Base-by-base conservation (phyloP, 1,140 invertebrate species). In the Panagrolaimus sp. region DNA sequence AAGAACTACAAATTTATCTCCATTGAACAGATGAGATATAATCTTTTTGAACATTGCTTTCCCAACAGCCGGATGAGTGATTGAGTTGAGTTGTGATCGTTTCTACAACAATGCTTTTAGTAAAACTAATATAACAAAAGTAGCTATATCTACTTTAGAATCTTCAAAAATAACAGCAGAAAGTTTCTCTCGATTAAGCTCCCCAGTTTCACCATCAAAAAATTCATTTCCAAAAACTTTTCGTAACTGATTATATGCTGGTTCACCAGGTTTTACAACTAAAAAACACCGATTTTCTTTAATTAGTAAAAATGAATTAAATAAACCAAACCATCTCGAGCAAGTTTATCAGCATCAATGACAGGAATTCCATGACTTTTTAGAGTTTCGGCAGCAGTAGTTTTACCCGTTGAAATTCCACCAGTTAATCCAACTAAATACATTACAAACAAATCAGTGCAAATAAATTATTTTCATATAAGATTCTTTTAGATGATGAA, bases 331-430 rank as follows among this genome's bases (percentile, higher is more conserved):
- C 91, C 90, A 89, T 91, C 87, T 78, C 90, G 87, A 8, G 91
- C 91, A 65, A 92, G 88, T 78, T 88, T 83, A 85, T 94, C 92
- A 2, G 91, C 91, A 85, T 94, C 91, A 71, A 93, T 88, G 8
- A 93, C 88, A 76, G 89, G 88, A 78, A 91, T 88, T 2, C 89
- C 89, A 80, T 89, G 83, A 67, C 89, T 88, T 43, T 85, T 85
- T 73, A 94, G 89, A 73, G 91, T 87, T 63, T 88, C 85, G 24
- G 89, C 87, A 0, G 91, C 90, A 24, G 90, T 91, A 75, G 88
- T 91, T 85, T 94, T 94, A 1, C 91, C 91, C 45, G 89, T 89
- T 21, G 90, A 90, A 72, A 93, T 89, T 15, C 91, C 91, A 73
- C 92, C 91, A 72, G 86, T 88, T 66, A 94, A 84, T 6, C 90